Conservation (phyloP, 2,888 invertebrate genomes). For the Chloroclystis v-ata region DNA sequence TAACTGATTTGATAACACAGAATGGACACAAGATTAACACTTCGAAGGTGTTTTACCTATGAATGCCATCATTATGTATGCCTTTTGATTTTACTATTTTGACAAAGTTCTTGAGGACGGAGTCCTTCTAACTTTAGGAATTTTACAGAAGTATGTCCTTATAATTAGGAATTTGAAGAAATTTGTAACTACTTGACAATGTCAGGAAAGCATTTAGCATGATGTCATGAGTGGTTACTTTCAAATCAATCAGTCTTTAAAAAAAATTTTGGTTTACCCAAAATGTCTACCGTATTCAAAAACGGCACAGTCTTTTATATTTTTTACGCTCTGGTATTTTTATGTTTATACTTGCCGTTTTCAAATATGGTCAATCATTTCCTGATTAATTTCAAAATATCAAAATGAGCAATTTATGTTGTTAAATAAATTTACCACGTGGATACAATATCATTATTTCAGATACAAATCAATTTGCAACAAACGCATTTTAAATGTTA, state of each 20-base stretch:
- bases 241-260: conserved; percentile 15
- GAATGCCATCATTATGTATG: not conserved
- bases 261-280: not conserved
- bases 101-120: conserved; percentile 52
- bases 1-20: conserved; percentile 52
- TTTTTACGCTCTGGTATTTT: not conserved
- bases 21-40: conserved; percentile 60
- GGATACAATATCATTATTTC: conserved; percentile 7
- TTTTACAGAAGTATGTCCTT: conserved; percentile 65
- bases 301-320: not conserved
- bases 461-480: conserved; percentile 12
- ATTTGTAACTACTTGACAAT: conserved; percentile 63
- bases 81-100: conserved; percentile 13
- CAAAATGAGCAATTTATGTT: conserved; percentile 11
- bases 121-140: conserved; percentile 43
- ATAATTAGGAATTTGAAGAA: conserved; percentile 68
- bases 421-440: conserved; percentile 4
- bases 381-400: conserved; percentile 20
- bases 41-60: conserved; percentile 28
- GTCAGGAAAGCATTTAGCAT: conserved; percentile 70
- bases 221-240: conserved; percentile 48
- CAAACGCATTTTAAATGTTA: conserved; percentile 18
- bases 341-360: conserved; percentile 2
- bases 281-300: not conserved
- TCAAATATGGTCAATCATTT: conserved; percentile 3